Conservation (phyloP, 2,797 vertebrate species). For the Pitangus sulphuratus region DNA sequence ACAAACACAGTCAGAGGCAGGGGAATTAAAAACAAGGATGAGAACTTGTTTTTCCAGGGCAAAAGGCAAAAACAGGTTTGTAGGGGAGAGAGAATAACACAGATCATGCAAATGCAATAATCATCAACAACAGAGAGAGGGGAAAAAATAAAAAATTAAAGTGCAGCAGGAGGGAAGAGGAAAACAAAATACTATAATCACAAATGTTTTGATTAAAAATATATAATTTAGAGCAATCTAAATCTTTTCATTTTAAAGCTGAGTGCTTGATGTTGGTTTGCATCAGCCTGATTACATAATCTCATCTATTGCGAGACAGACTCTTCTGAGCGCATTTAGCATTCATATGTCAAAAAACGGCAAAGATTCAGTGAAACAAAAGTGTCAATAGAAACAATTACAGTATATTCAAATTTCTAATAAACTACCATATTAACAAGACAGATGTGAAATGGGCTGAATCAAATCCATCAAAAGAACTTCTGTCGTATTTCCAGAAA, state of each 20-base stretch:
- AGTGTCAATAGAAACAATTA: constrained; percentile 50
- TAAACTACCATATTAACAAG: constrained; percentile 24
- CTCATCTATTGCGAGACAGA: constrained; percentile 9
- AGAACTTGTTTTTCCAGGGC: neutral
- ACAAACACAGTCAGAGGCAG: neutral
- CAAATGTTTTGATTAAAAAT: constrained; percentile 44
- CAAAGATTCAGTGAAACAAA: constrained; percentile 39
- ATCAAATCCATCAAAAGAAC: constrained; percentile 38
- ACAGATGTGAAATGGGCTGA: constrained; percentile 48
- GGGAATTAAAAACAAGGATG: neutral
- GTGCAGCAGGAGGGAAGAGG: constrained; percentile 21
- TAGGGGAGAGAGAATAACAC: neutral
- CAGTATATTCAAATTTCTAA: constrained; percentile 45
- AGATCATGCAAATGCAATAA: neutral
- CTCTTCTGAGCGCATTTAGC: constrained; percentile 19
- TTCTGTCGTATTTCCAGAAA: constrained; percentile 33
- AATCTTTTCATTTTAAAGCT: constrained; percentile 40
- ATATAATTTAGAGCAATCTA: constrained; percentile 32
- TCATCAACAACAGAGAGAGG: neutral
- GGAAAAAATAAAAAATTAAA: neutral
- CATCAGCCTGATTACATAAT: constrained; percentile 35
- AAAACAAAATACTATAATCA: constrained; percentile 50
- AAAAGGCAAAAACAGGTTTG: neutral
- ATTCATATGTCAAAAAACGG: neutral
- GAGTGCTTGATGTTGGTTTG: neutral